Conservation (phyloP, 2,797 vertebrate species). For the Mergus octosetaceus region DNA sequence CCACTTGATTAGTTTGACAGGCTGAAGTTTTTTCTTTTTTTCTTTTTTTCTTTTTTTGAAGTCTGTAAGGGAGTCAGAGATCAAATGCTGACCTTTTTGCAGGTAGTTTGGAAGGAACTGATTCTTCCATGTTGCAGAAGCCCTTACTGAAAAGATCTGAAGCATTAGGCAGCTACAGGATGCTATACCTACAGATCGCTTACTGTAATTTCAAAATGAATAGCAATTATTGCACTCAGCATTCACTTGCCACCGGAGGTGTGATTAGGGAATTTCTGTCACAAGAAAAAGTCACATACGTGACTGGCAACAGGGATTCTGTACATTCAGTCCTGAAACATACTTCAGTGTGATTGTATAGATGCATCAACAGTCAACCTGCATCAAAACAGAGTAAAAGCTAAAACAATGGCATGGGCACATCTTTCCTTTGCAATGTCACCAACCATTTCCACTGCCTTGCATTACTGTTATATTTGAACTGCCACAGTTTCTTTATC, state of each 20-base stretch:
- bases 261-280: background rate
- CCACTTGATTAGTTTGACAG: background rate
- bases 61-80: background rate
- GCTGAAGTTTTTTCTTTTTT: background rate
- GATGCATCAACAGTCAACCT: background rate
- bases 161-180: background rate
- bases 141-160: background rate
- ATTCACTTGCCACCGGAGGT: background rate
- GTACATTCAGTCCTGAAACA: background rate
- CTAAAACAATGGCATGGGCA: background rate
- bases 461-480: background rate
- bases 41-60: background rate
- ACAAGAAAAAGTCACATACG: background rate
- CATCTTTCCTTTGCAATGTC: background rate
- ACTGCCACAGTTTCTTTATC: background rate
- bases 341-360: background rate
- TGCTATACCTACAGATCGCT: fast-evolving
- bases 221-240: background rate
- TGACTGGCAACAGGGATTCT: background rate
- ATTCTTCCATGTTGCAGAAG: background rate
- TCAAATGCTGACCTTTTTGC: background rate
- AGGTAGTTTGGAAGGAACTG: background rate
- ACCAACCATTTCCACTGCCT: background rate
- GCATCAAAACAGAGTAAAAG: background rate
- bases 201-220: background rate